Evolutionary conservation across 2,888 invertebrate species (phyloP), one percentile per base, ranked within the genome.

Genomic region (Eupithecia centaureata): DNA sequence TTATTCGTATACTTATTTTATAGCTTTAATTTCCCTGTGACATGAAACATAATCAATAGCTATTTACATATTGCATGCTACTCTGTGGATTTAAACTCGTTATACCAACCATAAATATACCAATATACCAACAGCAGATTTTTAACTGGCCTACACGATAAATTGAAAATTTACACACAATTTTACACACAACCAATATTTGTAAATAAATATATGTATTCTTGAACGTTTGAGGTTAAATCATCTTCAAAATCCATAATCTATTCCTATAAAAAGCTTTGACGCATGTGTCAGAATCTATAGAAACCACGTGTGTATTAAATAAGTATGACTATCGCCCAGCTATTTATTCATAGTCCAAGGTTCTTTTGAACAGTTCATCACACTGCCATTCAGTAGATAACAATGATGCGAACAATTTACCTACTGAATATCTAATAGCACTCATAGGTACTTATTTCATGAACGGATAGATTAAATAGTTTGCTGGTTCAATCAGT

Each of bases 341-440:
- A 38, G 38, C 58, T 65, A 35, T 33, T 58, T 65, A 61, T 58
- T 51, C 65, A 54, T 42, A 61, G 47, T 60, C 38, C 65, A 61
- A 65, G 54, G 65, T 65, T 61, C 25, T 52, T 25, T 54, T 15
- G 18, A 18, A 51, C 30, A 27, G 33, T 47, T 32, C 25, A 47
- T 57, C 32, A 61, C 56, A 47, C 54, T 61, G 33, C 33, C 35
- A 56, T n/a, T 56, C n/a, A 27, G 27, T 22, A 47, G 65, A 61
- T 65, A 65, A 65, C 32, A 56, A 65, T 51, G 42, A 56, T 63
- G 38, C 56, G 56, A 57, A 57, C 35, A 56, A 54, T 54, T 28
- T 27, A 62, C 10, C 5, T 22, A 30, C 35, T 28, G 13, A 33
- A 32, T 54, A 28, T 62, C 28, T 54, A 28, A 56, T 28, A 32